phyloP scores from a whole-genome alignment of 37 sponge, comb jelly and placozoan genomes.

The Chondrilla cf. caribensis region DNA sequence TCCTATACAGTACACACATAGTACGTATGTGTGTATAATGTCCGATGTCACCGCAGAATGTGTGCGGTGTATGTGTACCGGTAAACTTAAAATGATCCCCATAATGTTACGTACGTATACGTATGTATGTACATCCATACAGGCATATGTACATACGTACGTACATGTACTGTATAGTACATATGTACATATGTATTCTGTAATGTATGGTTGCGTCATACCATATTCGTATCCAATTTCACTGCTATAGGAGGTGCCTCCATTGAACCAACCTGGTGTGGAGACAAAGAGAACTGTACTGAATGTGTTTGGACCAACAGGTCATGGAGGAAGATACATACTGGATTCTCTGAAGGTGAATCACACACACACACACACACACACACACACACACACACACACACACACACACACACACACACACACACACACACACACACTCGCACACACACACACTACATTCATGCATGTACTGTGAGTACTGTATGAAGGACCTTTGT shows the following conservation, averaged over 20 bases:
- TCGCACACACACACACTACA: too few species aligned
- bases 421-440: conserved; percentile 30
- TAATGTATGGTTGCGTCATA: too few species aligned
- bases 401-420: conserved; percentile 16
- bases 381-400: conserved; percentile 40
- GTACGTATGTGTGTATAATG: conserved; percentile 13
- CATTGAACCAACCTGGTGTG: conserved; percentile 87
- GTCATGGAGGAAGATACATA: conserved; percentile 93
- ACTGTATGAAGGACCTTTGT: too few species aligned
- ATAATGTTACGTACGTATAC: too few species aligned
- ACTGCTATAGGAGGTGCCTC: conserved; percentile 45
- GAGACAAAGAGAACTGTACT: conserved; percentile 88
- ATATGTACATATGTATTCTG: neutral
- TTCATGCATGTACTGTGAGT: too few species aligned
- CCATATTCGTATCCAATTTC: too few species aligned
- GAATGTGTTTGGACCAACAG: conserved; percentile 96
- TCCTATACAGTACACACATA: too few species aligned
- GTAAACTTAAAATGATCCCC: too few species aligned
- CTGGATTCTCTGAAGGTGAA: conserved; percentile 81
- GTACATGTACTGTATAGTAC: neutral
- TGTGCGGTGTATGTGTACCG: too few species aligned
- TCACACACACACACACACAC: conserved; percentile 8
- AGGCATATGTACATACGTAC: neutral
- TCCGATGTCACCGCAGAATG: too few species aligned
- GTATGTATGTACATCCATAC: neutral